Evolutionary conservation across 1,140 invertebrate species (phyloP).

Genomic region (Ceratina japonica): DNA sequence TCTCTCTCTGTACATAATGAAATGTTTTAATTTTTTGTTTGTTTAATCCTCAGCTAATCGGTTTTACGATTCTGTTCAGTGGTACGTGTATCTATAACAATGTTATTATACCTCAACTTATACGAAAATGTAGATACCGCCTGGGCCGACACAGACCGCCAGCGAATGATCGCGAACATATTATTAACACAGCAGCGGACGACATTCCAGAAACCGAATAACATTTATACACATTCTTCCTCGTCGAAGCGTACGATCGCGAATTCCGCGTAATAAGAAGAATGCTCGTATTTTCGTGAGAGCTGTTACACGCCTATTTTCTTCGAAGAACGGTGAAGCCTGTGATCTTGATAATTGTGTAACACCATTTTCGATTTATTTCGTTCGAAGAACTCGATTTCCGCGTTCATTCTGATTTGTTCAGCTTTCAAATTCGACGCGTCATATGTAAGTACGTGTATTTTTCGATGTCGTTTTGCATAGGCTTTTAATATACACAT

Average conservation of each 20-base stretch:
- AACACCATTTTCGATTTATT: constrained; percentile 4
- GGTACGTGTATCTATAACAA: constrained; percentile 91
- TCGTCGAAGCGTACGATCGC: no score
- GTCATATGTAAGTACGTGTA: neutral
- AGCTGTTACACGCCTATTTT: constrained; percentile 4
- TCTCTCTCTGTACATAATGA: constrained; percentile 2
- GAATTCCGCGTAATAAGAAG: no score
- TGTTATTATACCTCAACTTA: constrained; percentile 80
- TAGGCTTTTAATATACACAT: no score
- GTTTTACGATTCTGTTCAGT: constrained; percentile 85
- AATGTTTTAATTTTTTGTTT: neutral
- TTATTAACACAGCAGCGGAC: constrained; percentile 74
- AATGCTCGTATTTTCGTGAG: neutral
- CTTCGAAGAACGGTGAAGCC: constrained; percentile 25
- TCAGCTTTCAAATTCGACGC: neutral
- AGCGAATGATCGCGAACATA: constrained; percentile 62
- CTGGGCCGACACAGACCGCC: constrained; percentile 68
- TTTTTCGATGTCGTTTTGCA: neutral
- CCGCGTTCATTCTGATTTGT: neutral
- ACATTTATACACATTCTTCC: neutral
- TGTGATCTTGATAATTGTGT: constrained; percentile 15
- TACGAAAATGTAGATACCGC: constrained; percentile 65
- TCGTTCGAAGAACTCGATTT: neutral
- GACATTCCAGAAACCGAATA: constrained; percentile 68
- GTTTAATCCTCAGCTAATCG: constrained; percentile 80